These are phyloP conservation scores for Paguma larvata DNA, from an alignment of 2,797 vertebrate species.

Conservation along the genomic window DNA sequence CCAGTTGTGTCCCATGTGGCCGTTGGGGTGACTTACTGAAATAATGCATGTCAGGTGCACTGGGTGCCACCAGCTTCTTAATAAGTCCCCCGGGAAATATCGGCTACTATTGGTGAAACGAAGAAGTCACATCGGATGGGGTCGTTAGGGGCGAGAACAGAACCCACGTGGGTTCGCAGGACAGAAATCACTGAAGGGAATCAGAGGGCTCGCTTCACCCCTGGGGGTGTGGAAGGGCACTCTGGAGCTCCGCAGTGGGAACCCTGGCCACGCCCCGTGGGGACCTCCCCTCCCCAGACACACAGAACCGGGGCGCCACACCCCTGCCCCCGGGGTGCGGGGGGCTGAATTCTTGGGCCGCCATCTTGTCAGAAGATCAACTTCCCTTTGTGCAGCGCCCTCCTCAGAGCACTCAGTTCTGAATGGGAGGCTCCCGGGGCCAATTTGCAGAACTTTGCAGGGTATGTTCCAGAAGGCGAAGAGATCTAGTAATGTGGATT, in stretches of 20 bases:
- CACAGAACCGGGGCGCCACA: neutral
- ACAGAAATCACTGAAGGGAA: neutral
- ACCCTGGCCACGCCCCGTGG: accelerated
- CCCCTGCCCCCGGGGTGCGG: neutral
- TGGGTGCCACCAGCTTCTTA: accelerated
- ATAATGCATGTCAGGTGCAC: neutral
- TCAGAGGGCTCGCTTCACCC: neutral
- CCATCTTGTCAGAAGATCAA: neutral
- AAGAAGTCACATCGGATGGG: neutral
- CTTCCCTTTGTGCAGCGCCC: neutral
- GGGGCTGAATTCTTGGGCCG: neutral
- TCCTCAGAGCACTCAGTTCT: neutral
- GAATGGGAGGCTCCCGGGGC: neutral
- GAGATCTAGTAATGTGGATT: neutral
- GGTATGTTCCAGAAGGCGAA: neutral
- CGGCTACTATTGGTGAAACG: neutral
- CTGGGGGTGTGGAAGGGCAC: neutral
- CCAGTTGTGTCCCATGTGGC: neutral
- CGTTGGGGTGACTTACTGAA: neutral
- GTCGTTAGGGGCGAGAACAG: neutral
- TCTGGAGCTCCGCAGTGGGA: neutral
- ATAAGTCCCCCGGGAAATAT: neutral
- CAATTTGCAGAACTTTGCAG: neutral
- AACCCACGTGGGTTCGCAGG: neutral
- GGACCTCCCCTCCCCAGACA: neutral